Base-by-base conservation (phyloP, 2,888 invertebrate species). In the Anthophora plumipes region DNA sequence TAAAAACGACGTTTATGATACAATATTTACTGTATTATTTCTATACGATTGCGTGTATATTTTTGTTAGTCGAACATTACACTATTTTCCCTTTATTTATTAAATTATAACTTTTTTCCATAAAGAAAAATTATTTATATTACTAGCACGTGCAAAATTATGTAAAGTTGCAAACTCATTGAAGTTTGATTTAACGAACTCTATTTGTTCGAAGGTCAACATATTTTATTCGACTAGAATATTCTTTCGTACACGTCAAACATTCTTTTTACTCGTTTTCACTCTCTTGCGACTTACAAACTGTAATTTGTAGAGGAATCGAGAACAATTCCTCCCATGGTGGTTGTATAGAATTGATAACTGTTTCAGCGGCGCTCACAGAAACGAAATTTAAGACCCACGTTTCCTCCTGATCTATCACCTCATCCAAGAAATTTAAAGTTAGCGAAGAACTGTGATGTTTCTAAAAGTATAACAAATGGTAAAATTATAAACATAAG, bases 291-390 rank as follows among this genome's bases (percentile, higher is more conserved):
- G 83, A 72, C 79, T 82, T 85, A 3, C 52, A 57, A 25, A 79
- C 80, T 9, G 90, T 93, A 25, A 94, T 85, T 88, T 94, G 93
- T 22, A 95, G 90, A 48, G 95, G 94, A 75, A 95, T 94, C 46
- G 94, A 95, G 87, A 95, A 95, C 5, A 95, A 85, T 85, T 94
- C 92, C 85, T 95, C 94, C 95, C 95, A 95, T 0, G 94, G 94
- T 77, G 93, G 90, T 66, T 93, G 94, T 72, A 95, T 94, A 8
- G 94, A 93, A 86, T 94, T 93, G 3, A 95, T 92, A 60, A 94
- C 94, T 68, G 93, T 93, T 61, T 94, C 93, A 7, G 94, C 93
- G 83, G 94, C 94, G 55, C 92, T 91, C 9, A 87, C 80, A 0
- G 95, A 94, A 77, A 94, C 94, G 74, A 95, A 94, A 69, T 90